Evolutionary conservation across 2,888 invertebrate species (phyloP).

Genomic region (Xestia c-nigrum): DNA sequence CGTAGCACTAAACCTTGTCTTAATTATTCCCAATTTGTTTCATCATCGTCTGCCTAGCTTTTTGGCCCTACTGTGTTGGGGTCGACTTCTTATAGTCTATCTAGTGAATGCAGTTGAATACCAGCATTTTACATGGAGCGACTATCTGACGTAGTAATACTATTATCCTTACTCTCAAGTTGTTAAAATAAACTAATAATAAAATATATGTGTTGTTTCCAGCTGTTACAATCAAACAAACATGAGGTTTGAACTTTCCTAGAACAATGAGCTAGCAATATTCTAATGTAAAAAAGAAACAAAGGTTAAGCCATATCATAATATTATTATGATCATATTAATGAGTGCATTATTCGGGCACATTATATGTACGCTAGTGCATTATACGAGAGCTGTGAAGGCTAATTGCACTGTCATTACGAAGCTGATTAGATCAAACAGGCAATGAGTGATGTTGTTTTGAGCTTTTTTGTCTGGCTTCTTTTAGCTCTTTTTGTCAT

Average conservation of each 20-base stretch:
- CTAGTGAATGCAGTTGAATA: no score
- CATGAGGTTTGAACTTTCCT: neutral
- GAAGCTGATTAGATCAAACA: conserved; percentile 44
- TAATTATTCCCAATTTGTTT: neutral
- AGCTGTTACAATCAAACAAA: neutral
- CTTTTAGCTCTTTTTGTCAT: conserved; percentile 1
- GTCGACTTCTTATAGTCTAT: no score
- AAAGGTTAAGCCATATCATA: conserved; percentile 30
- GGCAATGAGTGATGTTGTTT: conserved; percentile 20
- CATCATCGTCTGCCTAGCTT: no score
- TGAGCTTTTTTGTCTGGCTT: conserved; percentile 27
- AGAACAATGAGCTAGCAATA: neutral
- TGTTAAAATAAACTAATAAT: neutral
- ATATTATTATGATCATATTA: conserved; percentile 31
- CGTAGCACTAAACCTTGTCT: neutral
- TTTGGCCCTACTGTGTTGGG: no score
- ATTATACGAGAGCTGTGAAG: conserved; percentile 31
- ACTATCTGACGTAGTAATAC: no score
- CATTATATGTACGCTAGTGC: conserved; percentile 24
- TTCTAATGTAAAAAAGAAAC: conserved; percentile 23
- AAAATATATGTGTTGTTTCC: neutral
- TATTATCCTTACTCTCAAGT: no score
- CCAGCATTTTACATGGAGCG: no score
- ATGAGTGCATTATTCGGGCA: conserved; percentile 36
- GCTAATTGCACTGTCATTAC: conserved; percentile 56